Conservation (phyloP, 2,113 vertebrate species). For the Heteronetta atricapilla region DNA sequence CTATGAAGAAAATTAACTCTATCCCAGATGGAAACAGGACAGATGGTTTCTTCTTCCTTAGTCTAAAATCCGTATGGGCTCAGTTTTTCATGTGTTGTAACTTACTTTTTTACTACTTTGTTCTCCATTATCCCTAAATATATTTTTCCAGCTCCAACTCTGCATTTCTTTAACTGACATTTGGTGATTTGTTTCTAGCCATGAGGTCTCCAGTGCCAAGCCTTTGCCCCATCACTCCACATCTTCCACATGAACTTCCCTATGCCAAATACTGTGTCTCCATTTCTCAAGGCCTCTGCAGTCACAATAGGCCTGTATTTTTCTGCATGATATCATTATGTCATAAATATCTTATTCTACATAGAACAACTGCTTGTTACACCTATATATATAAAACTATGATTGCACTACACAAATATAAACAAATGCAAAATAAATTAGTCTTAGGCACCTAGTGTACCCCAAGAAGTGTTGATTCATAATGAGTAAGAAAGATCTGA, state of each 20-base stretch:
- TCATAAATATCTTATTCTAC: not conserved
- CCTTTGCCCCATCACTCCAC: rapidly evolving
- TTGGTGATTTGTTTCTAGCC: not conserved
- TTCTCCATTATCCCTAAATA: not conserved
- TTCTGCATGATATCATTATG: not conserved
- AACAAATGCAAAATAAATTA: not conserved
- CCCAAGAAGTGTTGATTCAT: not conserved
- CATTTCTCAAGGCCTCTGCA: not conserved
- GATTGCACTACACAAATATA: not conserved
- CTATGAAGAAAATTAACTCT: too few species aligned
- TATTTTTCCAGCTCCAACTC: not conserved
- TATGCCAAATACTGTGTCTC: not conserved
- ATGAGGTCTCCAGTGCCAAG: not conserved
- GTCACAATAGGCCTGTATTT: not conserved
- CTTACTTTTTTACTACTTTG: not conserved
- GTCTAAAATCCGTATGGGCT: not conserved
- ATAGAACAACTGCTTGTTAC: not conserved
- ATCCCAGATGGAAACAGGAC: too few species aligned
- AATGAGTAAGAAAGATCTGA: not conserved
- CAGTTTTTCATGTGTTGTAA: not conserved
- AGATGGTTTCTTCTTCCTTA: not conserved
- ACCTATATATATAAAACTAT: not conserved
- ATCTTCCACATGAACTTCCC: not conserved
- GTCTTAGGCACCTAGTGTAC: not conserved
- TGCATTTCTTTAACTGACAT: not conserved